These are phyloP conservation scores for Semotilus atromaculatus DNA, from an alignment of 2,797 vertebrate genomes.

Conservation along the genomic window DNA sequence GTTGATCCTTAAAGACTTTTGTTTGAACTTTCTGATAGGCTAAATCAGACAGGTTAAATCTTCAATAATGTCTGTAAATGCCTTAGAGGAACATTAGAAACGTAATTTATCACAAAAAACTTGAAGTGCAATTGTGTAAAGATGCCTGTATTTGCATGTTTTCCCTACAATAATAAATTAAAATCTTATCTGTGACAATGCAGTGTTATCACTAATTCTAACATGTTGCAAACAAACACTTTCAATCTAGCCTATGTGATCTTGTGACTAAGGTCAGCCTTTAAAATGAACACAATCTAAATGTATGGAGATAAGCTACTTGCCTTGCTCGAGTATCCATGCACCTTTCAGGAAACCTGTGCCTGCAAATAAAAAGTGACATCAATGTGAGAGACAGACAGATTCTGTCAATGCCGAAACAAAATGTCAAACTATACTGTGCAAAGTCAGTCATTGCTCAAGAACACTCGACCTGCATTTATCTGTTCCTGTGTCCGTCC, in stretches of 20 bases:
- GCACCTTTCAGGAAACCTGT: neutral
- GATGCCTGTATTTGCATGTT: neutral
- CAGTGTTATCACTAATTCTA: neutral
- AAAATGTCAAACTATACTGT: slow-evolving; percentile 1
- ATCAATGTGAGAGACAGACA: slow-evolving; percentile 16
- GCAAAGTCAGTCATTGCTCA: neutral
- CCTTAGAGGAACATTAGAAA: neutral
- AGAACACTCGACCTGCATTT: neutral
- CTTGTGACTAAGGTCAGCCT: neutral
- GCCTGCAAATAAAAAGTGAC: slow-evolving; percentile 20
- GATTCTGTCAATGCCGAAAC: slow-evolving; percentile 2
- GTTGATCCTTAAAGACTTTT: neutral
- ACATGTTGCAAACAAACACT: neutral
- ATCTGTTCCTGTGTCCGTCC: slow-evolving; percentile 2
- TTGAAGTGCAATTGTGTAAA: neutral
- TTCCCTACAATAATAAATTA: neutral
- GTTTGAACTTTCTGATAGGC: too few species aligned
- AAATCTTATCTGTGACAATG: neutral
- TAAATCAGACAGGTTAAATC: neutral
- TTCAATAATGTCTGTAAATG: neutral
- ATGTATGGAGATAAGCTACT: neutral
- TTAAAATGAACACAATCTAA: neutral
- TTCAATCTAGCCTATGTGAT: neutral
- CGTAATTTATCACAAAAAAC: neutral
- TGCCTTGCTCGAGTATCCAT: neutral